Evolutionary conservation across 37 sponge, comb jelly and placozoan species (phyloP), one percentile per base, ranked within the genome.

Genomic region (Aplysina aerophoba): DNA sequence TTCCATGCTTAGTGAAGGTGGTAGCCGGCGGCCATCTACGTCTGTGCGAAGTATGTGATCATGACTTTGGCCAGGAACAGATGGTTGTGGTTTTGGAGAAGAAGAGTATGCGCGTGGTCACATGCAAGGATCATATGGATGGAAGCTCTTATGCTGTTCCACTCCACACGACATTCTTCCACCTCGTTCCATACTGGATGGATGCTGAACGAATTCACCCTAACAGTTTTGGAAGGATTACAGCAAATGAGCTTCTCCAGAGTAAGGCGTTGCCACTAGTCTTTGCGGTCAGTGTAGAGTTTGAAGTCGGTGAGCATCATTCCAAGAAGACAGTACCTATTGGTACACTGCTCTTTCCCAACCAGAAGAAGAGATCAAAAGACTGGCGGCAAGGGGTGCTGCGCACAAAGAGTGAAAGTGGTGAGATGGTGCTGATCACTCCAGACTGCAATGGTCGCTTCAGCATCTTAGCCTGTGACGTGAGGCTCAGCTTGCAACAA

Each of bases 291-390:
- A 44, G 50, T 44, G 50, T 3, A 44, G 50, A 44, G 50, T 44
- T 44, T 44, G 8, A 3, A 44, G 6, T 44, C 50, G 8, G 50
- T 44, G 50, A 44, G 50, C 50, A 8, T n/a, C n/a, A n/a, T 8
- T 44, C 50, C 3, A 8, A 44, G 8, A 44, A 25, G 21, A 40
- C 20, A 4, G n/a, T 75, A 16, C 54, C 20, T 21, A 13, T 24
- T 25, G 78, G 78, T 25, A 75, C 78, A 75, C 37, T 75, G 13
- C 78, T 75, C 20, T 75, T 75, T 50, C 78, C 78, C 8, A 39
- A 40, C 8, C 35, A 69, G 34, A 35, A 34, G 71, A 69, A 69
- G 34, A 3, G 8, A 44, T 11, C 50, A 8, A 75, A 41, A 41
- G 53, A 39, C 37, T 21, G 22, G 25, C 22, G 12, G 4, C 53